Conservation (phyloP, 2,113 vertebrate genomes). For the Pagrus major region DNA sequence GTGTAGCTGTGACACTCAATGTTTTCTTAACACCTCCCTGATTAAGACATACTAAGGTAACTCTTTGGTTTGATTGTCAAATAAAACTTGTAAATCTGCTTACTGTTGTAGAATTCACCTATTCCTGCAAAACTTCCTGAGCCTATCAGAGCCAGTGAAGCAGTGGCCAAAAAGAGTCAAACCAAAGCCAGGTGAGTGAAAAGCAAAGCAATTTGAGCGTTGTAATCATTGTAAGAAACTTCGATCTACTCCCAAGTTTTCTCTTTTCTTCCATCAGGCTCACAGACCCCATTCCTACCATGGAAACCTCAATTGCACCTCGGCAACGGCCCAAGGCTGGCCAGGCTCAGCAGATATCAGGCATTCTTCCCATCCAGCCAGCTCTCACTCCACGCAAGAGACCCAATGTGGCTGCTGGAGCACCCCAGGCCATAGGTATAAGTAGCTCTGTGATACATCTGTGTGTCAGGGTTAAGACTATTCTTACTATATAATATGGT, state of each 20-base stretch:
- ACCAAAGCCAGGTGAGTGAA: slow-evolving; percentile 93
- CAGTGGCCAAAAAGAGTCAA: slow-evolving; percentile 97
- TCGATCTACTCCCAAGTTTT: background rate
- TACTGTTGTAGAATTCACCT: slow-evolving; percentile 86
- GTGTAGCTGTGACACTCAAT: background rate
- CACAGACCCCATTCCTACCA: slow-evolving; percentile 93
- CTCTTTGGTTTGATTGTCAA: slow-evolving; percentile 9
- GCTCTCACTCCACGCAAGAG: slow-evolving; percentile 95
- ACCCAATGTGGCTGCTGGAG: slow-evolving; percentile 82
- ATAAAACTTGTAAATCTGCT: slow-evolving; percentile 17
- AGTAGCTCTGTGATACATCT: slow-evolving; percentile 31
- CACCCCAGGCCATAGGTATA: slow-evolving; percentile 83
- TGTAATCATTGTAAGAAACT: background rate
- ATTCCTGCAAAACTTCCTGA: slow-evolving; percentile 96
- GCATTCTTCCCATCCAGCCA: slow-evolving; percentile 96
- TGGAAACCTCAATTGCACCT: slow-evolving; percentile 96
- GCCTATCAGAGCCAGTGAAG: slow-evolving; percentile 96
- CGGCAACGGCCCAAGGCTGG: slow-evolving; percentile 97
- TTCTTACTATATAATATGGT: background rate
- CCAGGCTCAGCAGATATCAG: slow-evolving; percentile 92
- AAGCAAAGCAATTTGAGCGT: background rate
- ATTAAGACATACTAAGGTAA: background rate
- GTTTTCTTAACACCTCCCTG: background rate
- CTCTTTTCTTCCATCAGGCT: slow-evolving; percentile 81
- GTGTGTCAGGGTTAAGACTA: slow-evolving; percentile 7